phyloP scores from a whole-genome alignment of 2,888 invertebrate genomes.

The Drosophila engyochracea region DNA sequence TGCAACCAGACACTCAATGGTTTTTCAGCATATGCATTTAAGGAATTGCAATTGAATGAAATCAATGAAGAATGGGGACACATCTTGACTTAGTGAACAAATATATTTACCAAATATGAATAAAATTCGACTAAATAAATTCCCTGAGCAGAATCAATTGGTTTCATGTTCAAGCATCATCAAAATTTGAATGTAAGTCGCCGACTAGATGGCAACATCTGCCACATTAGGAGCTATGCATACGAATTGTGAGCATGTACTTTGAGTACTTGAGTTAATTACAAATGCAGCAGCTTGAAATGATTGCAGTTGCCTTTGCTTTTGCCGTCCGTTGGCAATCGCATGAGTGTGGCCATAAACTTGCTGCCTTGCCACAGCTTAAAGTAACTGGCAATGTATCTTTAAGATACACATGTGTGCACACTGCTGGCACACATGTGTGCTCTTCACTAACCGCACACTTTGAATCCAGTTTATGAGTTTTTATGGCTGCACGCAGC shows the following conservation, averaged over 20 bases:
- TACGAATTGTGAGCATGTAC: slow-evolving; percentile 41
- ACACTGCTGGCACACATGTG: slow-evolving; percentile 11
- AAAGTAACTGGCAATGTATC: slow-evolving; percentile 55
- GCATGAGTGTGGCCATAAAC: slow-evolving; percentile 53
- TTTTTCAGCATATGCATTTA: slow-evolving; percentile 21
- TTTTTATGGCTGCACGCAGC: slow-evolving; percentile 58
- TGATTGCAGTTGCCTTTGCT: slow-evolving; percentile 68
- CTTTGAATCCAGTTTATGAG: slow-evolving; percentile 56
- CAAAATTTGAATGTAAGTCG: slow-evolving; percentile 15
- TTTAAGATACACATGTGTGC: slow-evolving; percentile 40
- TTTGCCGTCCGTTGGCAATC: slow-evolving; percentile 30
- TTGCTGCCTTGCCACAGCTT: slow-evolving; percentile 40
- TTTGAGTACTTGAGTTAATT: slow-evolving; percentile 55
- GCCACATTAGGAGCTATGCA: slow-evolving; percentile 48
- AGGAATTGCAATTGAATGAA: slow-evolving; percentile 13
- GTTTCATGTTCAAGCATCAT: slow-evolving; percentile 2
- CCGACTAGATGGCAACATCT: slow-evolving; percentile 43
- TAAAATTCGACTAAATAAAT: slow-evolving; percentile 5
- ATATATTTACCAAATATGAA: neutral
- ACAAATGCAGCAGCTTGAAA: slow-evolving; percentile 69
- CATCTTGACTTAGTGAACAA: neutral
- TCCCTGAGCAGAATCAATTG: slow-evolving; percentile 5
- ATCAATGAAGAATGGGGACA: neutral
- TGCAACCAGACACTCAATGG: slow-evolving; percentile 13
- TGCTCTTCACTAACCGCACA: slow-evolving; percentile 9